Evolutionary conservation across 64 coral and sea anemone species (phyloP), one percentile per base, ranked within the genome.

Genomic region (Orbicella faveolata): DNA sequence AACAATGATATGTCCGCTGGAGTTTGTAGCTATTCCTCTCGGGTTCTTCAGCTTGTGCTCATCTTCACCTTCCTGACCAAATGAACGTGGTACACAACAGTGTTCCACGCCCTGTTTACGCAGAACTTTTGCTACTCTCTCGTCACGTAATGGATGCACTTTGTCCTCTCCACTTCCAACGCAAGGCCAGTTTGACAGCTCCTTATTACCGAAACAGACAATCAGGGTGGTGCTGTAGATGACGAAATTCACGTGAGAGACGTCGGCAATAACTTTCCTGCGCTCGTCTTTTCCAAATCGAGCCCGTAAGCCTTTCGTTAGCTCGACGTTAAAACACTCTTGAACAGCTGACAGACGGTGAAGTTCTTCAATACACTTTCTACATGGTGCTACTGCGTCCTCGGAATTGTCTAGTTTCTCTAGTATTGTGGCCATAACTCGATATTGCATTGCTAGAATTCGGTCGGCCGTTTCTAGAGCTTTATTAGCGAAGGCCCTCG

Each of bases 211-310:
- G 54, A 57, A 10, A 10, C 54, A 57, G 35, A 86, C 14, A 23
- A 77, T 83, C 6, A 15, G 64, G 15, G 79, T 90, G n/a, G 82
- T 65, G n/a, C 23, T 61, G 9, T 90, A 83, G 23, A 90, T 77
- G 9, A 90, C 64, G 44, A 25, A 63, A 81, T 90, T 90, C 6
- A 75, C 67, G n/a, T 83, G 66, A 75, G 78, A 90, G 2, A 90
- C 89, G 34, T n/a, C 21, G n/a, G 52, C n/a, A 83, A 90, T 41
- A 14, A 90, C 5, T 44, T 90, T 23, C n/a, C 79, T 21, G 7
- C 89, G 44, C 62, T 90, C 30, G 23, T 90, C 51, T 73, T 90
- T 82, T 35, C 52, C 69, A 61, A 81, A 61, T 4, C 48, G 41
- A 75, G 66, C 66, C 66, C n/a, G 20, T 0, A 69, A 23, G 18